Percentiles rank a stretch among this genome's conserved stretches.
phyloP scores from a whole-genome alignment of 2,113 vertebrate species.

The Pterocles burchelli region DNA sequence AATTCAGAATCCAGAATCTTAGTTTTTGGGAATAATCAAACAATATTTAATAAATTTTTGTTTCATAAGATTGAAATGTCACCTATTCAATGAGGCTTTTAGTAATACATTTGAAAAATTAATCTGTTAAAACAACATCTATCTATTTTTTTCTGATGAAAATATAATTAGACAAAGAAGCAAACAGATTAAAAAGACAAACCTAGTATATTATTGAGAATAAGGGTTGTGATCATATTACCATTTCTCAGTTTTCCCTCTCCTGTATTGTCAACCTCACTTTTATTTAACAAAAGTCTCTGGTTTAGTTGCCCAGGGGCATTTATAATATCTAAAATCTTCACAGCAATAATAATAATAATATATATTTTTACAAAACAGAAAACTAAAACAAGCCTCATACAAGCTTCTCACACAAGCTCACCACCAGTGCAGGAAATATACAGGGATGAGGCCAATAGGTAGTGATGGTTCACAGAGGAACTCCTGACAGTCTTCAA shows the following conservation, averaged over 20 bases:
- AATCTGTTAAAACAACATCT: constrained; percentile 2
- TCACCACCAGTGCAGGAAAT: not conserved
- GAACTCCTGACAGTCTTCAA: not conserved
- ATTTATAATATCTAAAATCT: not conserved
- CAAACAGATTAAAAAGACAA: constrained; percentile 9
- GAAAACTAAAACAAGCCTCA: not conserved
- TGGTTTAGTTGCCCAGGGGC: not conserved
- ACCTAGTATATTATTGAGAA: not conserved
- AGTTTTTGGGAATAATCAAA: not conserved
- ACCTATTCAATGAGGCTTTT: not conserved
- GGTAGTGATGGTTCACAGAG: not conserved
- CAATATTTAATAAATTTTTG: not conserved
- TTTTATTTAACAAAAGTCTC: not conserved
- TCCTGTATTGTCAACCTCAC: not conserved
- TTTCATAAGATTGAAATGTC: not conserved
- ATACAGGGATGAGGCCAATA: not conserved
- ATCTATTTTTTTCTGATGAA: not conserved
- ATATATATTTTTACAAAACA: not conserved
- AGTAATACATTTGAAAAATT: not conserved
- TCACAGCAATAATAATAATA: not conserved
- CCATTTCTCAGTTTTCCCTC: not conserved
- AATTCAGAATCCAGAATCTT: not conserved
- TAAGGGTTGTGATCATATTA: not conserved
- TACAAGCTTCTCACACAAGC: not conserved
- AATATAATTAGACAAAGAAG: constrained; percentile 22